Evolutionary conservation across 2,888 invertebrate genomes (phyloP).

Genomic region (Diadegma fenestrale): DNA sequence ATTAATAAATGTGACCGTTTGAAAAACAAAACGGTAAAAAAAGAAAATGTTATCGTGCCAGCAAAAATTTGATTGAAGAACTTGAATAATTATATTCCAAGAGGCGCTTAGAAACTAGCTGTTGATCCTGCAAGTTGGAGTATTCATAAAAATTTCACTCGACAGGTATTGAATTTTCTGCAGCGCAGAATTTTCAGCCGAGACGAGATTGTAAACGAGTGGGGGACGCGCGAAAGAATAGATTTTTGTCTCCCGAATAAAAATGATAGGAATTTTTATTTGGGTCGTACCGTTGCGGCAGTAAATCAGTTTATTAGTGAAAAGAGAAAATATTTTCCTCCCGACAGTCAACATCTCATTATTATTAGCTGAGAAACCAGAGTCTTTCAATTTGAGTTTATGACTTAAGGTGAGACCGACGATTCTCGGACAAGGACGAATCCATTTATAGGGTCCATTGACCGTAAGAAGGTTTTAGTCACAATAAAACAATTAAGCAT

Average conservation of each 20-base stretch:
- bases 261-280: conserved; percentile 56
- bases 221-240: background rate
- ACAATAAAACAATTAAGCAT: conserved; percentile 64
- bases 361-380: conserved; percentile 17
- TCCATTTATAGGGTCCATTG: conserved; percentile 42
- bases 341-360: conserved; percentile 24
- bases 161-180: conserved; percentile 13
- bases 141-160: background rate
- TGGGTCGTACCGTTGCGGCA: conserved; percentile 27
- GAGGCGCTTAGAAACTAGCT: background rate
- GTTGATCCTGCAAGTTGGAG: background rate
- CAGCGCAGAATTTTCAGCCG: background rate
- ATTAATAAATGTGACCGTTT: background rate
- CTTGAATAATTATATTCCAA: background rate
- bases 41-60: too few relatives aligned
- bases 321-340: conserved; percentile 24
- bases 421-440: conserved; percentile 8
- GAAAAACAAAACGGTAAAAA: background rate
- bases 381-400: conserved; percentile 52
- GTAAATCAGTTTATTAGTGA: conserved; percentile 26
- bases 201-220: background rate
- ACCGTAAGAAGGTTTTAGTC: background rate
- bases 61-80: too few relatives aligned
- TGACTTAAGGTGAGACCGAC: background rate
- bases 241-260: conserved; percentile 23